phyloP scores from a whole-genome alignment of 2,113 vertebrate genomes.

The Austrofundulus limnaeus region DNA sequence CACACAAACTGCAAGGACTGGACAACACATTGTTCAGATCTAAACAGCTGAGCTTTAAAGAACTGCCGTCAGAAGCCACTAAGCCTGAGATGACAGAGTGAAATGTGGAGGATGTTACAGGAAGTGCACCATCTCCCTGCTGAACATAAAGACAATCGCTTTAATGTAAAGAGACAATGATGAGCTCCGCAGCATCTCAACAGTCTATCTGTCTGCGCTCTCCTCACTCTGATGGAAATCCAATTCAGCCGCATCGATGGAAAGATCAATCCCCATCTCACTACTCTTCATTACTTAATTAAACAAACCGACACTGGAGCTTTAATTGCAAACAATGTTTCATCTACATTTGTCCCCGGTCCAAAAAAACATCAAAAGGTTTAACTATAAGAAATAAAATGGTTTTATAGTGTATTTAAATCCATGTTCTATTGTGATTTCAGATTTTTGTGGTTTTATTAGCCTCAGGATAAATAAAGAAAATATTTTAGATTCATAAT shows the following conservation, averaged over 20 bases:
- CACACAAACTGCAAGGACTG: too few relatives aligned
- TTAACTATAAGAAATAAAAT: background rate
- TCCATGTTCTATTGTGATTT: too few relatives aligned
- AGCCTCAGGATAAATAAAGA: too few relatives aligned
- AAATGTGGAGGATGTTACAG: too few relatives aligned
- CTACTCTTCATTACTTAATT: constrained; percentile 12
- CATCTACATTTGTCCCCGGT: background rate
- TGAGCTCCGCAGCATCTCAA: background rate
- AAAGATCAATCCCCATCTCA: constrained; percentile 14
- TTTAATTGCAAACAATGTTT: constrained; percentile 5
- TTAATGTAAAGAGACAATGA: background rate
- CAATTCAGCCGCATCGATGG: background rate
- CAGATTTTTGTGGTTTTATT: too few relatives aligned
- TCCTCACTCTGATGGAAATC: background rate
- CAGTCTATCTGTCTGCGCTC: background rate
- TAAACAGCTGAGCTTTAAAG: too few relatives aligned
- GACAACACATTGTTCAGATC: too few relatives aligned
- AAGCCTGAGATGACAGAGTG: too few relatives aligned
- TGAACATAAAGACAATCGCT: background rate
- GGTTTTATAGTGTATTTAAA: too few relatives aligned
- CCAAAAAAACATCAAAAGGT: too few relatives aligned
- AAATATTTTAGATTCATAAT: background rate
- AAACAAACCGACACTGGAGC: background rate
- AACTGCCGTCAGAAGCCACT: too few relatives aligned
- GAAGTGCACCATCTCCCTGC: too few relatives aligned